Evolutionary conservation across 2,797 vertebrate species (phyloP), one percentile per base, ranked within the genome.

Genomic region (Cuniculus paca): DNA sequence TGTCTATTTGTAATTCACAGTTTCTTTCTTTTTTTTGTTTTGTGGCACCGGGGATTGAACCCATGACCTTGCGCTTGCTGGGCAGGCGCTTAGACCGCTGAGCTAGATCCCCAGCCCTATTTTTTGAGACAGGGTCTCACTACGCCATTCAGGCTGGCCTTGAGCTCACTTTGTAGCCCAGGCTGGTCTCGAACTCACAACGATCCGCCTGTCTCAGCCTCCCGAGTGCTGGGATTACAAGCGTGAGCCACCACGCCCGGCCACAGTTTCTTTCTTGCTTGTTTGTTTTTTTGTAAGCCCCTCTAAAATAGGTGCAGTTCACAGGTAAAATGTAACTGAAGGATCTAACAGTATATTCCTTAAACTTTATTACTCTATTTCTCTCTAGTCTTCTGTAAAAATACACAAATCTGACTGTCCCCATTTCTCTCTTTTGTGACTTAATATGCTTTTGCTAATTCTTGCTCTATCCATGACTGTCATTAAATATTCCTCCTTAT

Each of bases 401-500:
- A 75, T 63, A 72, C 16, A 39, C 17, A 84, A 72, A 86, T 72
- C 52, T 65, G 39, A 36, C 20, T 58, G 28, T 36, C 24, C 39
- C 10, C 36, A 2, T 92, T 81, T 77, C 36, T 95, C 85, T 74
- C 28, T 88, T 74, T 91, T 39, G 5, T 26, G n/a, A 26, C 80
- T 68, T 28, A n/a, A 42, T 14, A 58, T 75, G 60, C 48, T 89
- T 74, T 39, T 86, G 60, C 26, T 90, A 94, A 78, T 81, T 90
- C 14, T 54, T 77, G 3, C 14, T 81, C n/a, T 68, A 58, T 39
- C 39, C 6, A 52, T 7, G 88, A 45, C 2, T 82, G 16, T 86
- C 77, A 90, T 52, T 65, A 88, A 97, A 95, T 36, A 85, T 74
- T 88, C 24, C 34, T 92, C 60, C 39, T 42, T 87, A 39, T 80